phyloP scores from a whole-genome alignment of 2,113 vertebrate species.

The Larimichthys polyactis region DNA sequence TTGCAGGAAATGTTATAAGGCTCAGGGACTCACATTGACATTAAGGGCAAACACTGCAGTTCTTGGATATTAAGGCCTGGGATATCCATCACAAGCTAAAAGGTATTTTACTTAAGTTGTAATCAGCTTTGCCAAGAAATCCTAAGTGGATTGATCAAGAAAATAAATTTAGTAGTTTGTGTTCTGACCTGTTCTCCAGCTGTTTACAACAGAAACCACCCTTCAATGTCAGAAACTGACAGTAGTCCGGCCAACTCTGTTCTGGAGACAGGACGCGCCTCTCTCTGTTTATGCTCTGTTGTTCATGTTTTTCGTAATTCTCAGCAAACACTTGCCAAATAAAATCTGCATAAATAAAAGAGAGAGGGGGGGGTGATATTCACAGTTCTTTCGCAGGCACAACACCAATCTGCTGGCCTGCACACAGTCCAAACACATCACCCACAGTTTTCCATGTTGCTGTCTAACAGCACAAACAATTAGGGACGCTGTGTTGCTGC shows the following conservation, averaged over 20 bases:
- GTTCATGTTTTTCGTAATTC: slow-evolving; percentile 43
- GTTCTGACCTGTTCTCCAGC: slow-evolving; percentile 32
- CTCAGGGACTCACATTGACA: slow-evolving; percentile 42
- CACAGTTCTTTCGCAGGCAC: slow-evolving; percentile 39
- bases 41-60: slow-evolving; percentile 41
- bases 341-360: slow-evolving; percentile 51
- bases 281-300: slow-evolving; percentile 43
- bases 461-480: slow-evolving; percentile 45
- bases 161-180: slow-evolving; percentile 23
- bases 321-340: slow-evolving; percentile 42
- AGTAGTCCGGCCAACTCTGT: slow-evolving; percentile 6
- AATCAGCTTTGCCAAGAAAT: slow-evolving; percentile 48
- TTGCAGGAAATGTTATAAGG: slow-evolving; percentile 15
- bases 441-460: slow-evolving; percentile 49
- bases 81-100: slow-evolving; percentile 35
- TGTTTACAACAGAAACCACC: slow-evolving; percentile 19
- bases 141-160: slow-evolving; percentile 39
- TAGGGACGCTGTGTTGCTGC: slow-evolving; percentile 18
- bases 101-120: slow-evolving; percentile 28
- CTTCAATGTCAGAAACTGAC: slow-evolving; percentile 30
- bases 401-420: slow-evolving; percentile 42
- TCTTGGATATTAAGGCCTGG: slow-evolving; percentile 27
- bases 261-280: slow-evolving; percentile 14
- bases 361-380: slow-evolving; percentile 16
- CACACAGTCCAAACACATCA: slow-evolving; percentile 56